Conservation (phyloP, 2,797 vertebrate genomes). For the Rhynchotus rufescens region DNA sequence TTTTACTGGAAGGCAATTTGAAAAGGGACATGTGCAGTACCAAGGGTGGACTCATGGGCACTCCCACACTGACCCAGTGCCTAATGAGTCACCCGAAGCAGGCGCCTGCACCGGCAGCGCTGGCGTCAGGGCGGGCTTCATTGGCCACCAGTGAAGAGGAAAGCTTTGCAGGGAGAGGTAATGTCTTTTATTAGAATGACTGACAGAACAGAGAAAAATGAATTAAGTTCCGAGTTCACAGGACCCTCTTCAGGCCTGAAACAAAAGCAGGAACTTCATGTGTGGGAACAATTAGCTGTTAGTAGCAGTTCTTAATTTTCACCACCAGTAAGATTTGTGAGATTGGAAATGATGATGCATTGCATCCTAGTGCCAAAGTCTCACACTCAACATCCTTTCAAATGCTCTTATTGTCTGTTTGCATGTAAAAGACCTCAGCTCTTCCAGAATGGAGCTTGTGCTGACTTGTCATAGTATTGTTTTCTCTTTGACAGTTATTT, state of each 20-base stretch:
- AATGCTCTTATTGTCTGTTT: not conserved
- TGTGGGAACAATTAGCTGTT: not conserved
- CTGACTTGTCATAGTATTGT: not conserved
- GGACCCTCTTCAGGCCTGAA: not conserved
- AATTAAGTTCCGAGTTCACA: not conserved
- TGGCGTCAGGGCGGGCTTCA: not conserved
- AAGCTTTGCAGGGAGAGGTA: not conserved
- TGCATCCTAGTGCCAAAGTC: not conserved
- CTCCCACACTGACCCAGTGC: not conserved
- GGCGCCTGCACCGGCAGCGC: not conserved
- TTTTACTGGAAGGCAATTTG: not conserved
- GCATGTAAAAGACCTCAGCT: not conserved
- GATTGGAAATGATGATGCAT: not conserved
- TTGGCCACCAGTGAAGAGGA: not conserved
- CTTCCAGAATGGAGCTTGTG: not conserved
- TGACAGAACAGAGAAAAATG: not conserved
- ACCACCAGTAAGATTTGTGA: not conserved
- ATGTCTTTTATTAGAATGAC: not conserved
- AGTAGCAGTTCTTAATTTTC: not conserved
- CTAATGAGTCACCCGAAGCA: not conserved
- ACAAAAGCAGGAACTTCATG: not conserved
- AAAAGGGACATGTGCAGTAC: not conserved
- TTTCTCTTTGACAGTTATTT: not conserved
- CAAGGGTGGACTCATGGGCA: not conserved
- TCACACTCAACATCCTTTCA: not conserved